Percentiles rank a stretch among this genome's conserved stretches.
Evolutionary conservation across 2,113 vertebrate species (phyloP).

Genomic region (Synodontis membranacea): DNA sequence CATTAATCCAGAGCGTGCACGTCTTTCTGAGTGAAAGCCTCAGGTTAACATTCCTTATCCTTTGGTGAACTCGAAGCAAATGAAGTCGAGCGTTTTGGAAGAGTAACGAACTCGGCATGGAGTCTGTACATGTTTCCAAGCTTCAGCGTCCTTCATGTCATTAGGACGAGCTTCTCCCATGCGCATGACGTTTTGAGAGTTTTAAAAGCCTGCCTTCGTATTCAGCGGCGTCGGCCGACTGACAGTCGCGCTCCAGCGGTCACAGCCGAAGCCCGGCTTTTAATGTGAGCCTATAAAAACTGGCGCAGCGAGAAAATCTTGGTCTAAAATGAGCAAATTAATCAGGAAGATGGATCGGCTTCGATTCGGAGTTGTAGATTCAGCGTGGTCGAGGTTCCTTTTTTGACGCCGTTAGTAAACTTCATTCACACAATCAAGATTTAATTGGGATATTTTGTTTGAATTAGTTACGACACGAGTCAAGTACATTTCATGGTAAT

Average conservation of each 20-base stretch:
- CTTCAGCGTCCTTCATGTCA: constrained; percentile 10
- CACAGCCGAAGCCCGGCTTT: constrained; percentile 3
- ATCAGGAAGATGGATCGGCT: not conserved
- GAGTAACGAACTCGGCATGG: not conserved
- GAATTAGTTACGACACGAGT: not conserved
- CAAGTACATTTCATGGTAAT: too few relatives aligned
- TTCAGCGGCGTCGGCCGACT: not conserved
- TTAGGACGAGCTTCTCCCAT: constrained; percentile 12
- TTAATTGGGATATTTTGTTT: not conserved
- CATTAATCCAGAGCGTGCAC: not conserved
- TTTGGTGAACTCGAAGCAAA: not conserved
- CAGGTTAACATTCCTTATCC: not conserved
- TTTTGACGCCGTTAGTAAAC: not conserved
- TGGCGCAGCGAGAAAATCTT: not conserved
- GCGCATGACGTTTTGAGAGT: not conserved
- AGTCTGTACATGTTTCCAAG: not conserved
- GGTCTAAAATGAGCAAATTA: not conserved
- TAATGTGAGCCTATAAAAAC: not conserved
- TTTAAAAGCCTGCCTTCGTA: constrained; percentile 35
- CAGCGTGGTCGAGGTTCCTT: too few relatives aligned
- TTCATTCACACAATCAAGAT: not conserved
- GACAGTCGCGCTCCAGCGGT: constrained; percentile 27
- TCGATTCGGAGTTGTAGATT: not conserved
- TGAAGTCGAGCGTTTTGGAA: not conserved
- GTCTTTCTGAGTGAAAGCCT: not conserved